Percentiles rank a stretch among this genome's conserved stretches.
Conservation (phyloP, 1,140 invertebrate genomes). For the Mya arenaria region DNA sequence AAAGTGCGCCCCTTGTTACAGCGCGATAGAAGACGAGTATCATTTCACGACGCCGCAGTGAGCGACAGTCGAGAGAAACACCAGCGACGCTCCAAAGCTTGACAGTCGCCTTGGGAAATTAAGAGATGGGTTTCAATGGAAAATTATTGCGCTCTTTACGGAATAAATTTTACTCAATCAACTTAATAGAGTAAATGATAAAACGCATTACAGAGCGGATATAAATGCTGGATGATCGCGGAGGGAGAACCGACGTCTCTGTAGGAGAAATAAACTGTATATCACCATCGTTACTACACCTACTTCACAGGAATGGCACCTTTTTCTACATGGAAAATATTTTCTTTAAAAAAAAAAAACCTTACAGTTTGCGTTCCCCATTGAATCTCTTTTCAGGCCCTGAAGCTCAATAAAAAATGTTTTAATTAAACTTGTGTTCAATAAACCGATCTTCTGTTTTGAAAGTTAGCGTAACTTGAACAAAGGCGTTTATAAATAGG, state of each 20-base stretch:
- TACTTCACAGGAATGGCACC: too few species aligned
- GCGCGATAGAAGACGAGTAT: too few species aligned
- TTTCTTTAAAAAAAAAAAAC: too few species aligned
- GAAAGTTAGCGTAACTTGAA: too few species aligned
- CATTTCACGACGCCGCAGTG: neutral
- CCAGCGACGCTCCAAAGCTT: neutral
- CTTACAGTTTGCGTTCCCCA: too few species aligned
- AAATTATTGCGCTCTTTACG: slow-evolving; percentile 56
- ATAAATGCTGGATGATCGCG: slow-evolving; percentile 46
- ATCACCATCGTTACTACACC: slow-evolving; percentile 32
- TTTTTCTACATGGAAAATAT: too few species aligned
- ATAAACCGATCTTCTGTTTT: too few species aligned
- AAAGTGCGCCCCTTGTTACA: too few species aligned
- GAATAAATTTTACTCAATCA: slow-evolving; percentile 60
- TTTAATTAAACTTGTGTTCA: too few species aligned
- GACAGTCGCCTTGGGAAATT: slow-evolving; percentile 55
- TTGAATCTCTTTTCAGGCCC: too few species aligned
- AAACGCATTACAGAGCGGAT: slow-evolving; percentile 49
- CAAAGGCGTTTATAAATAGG: too few species aligned
- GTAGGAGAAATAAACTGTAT: slow-evolving; percentile 32
- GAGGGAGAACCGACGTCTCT: slow-evolving; percentile 27
- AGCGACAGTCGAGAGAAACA: slow-evolving; percentile 12
- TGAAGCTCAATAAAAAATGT: too few species aligned
- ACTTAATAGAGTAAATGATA: slow-evolving; percentile 60
- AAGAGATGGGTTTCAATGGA: slow-evolving; percentile 52